A percentile compares a stretch with the other conserved stretches of the same genome.
Evolutionary conservation across 2,797 vertebrate genomes (phyloP).

Genomic region (Falco berigora): DNA sequence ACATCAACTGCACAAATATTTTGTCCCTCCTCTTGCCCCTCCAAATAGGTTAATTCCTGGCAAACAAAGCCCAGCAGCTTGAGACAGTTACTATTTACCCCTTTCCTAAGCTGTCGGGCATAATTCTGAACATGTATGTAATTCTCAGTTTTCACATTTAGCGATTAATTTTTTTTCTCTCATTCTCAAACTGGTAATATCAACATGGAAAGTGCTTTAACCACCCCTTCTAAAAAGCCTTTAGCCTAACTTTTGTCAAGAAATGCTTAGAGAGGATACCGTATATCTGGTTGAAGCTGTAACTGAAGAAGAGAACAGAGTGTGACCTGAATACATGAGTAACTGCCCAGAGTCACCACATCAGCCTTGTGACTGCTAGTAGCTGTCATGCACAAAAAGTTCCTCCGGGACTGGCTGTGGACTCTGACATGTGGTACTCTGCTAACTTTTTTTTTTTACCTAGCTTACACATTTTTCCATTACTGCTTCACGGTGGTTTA

Average conservation of each 20-base stretch:
- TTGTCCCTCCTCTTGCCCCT: not conserved
- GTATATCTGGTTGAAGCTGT: not conserved
- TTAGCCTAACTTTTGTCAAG: constrained; percentile 3
- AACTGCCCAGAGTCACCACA: not conserved
- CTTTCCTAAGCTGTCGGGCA: not conserved
- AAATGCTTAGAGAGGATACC: not conserved
- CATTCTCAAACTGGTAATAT: not conserved
- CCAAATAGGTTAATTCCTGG: not conserved
- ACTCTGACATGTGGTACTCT: not conserved
- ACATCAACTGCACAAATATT: not conserved
- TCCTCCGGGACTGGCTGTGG: not conserved
- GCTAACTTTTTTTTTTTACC: constrained; percentile 3
- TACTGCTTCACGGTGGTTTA: not conserved
- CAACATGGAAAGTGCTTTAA: not conserved
- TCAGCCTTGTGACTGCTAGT: not conserved
- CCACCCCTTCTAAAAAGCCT: not conserved
- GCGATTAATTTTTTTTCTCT: not conserved
- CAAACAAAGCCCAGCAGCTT: not conserved
- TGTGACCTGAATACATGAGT: constrained; percentile 18
- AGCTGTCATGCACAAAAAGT: not conserved
- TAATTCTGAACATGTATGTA: not conserved
- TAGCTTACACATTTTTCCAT: not conserved
- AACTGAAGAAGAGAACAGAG: constrained; percentile 31
- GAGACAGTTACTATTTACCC: not conserved
- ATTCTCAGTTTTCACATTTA: not conserved